Evolutionary conservation across 1,140 invertebrate genomes (phyloP), one percentile per base, ranked within the genome.

Genomic region (Drosophila ercepeae): DNA sequence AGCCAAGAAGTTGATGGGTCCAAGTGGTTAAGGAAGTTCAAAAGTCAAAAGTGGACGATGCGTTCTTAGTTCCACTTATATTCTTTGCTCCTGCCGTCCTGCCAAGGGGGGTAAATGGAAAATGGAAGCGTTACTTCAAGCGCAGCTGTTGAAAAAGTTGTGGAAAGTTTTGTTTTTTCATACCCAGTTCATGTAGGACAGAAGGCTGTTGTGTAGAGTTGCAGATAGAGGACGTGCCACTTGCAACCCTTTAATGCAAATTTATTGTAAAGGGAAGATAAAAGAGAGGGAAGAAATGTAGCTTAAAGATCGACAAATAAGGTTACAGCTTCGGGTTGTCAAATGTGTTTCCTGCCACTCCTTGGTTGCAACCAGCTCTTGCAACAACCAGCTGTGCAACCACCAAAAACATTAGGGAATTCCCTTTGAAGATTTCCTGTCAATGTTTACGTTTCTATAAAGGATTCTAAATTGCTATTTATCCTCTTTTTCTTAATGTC

Each of bases 21-120:
- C 74, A 74, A 74, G 71, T 74, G 70, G 71, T 74, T 74, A 74
- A 74, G 74, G 70, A 74, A 74, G 70, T 74, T 74, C 58, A 74
- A 74, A 74, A 74, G 70, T 74, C 70, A 74, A 74, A 74, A 74
- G 70, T 74, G 71, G 71, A 64, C 71, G 50, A 54, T 72, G 55
- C 55, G 48, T 53, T 72, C 41, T 39, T 50, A 13, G 21, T 25
- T 18, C 6, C n/a, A n/a, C n/a, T n/a, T n/a, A n/a, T n/a, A n/a
- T n/a, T n/a, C n/a, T n/a, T n/a, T n/a, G n/a, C n/a, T n/a, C n/a
- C n/a, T n/a, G n/a, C n/a, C n/a, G n/a, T n/a, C n/a, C n/a, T n/a
- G n/a, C n/a, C n/a, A n/a, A n/a, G n/a, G 3, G 7, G 18, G 36
- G 36, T 9, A 14, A 14, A 13, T n/a, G 48, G 53, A 16, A 14